A percentile compares a stretch with the other conserved stretches of the same genome.
Evolutionary conservation across 53 echinoderm and acorn worm species (phyloP).

Genomic region (Arbacia lixula): DNA sequence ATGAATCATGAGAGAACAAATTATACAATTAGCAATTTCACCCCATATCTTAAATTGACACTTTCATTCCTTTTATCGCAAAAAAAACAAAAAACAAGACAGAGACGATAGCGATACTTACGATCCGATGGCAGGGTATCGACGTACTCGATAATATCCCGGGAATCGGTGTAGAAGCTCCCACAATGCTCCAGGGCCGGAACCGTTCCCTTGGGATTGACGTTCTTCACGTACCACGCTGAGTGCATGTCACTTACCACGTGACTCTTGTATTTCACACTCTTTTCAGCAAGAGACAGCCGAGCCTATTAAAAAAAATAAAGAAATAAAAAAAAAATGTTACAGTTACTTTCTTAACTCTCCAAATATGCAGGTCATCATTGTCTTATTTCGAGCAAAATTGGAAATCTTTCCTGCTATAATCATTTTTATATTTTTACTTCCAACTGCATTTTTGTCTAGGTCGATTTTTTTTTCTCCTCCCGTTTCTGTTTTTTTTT

Average conservation of each 20-base stretch:
- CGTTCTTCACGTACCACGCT: conserved; percentile 22
- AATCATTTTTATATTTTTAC: too few species aligned
- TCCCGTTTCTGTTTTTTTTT: too few species aligned
- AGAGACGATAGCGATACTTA: too few species aligned
- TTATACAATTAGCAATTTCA: too few species aligned
- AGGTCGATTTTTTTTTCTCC: too few species aligned
- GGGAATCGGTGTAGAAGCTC: conserved; percentile 18
- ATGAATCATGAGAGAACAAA: too few species aligned
- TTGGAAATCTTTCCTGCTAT: too few species aligned
- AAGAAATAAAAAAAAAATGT: background rate
- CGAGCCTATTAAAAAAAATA: conserved; percentile 20
- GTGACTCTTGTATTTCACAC: conserved; percentile 45
- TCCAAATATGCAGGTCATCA: background rate
- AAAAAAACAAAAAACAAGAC: background rate
- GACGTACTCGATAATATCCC: conserved; percentile 42
- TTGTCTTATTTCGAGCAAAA: too few species aligned
- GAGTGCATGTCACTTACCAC: background rate
- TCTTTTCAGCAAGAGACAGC: conserved; percentile 48
- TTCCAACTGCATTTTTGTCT: too few species aligned
- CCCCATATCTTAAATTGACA: too few species aligned
- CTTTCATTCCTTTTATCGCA: too few species aligned
- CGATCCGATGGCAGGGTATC: conserved; percentile 27
- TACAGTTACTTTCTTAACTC: background rate
- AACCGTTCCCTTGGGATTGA: conserved; percentile 37
- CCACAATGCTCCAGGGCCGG: conserved; percentile 45